Evolutionary conservation across 2,888 invertebrate genomes (phyloP).

Genomic region (Atrina japonica): DNA sequence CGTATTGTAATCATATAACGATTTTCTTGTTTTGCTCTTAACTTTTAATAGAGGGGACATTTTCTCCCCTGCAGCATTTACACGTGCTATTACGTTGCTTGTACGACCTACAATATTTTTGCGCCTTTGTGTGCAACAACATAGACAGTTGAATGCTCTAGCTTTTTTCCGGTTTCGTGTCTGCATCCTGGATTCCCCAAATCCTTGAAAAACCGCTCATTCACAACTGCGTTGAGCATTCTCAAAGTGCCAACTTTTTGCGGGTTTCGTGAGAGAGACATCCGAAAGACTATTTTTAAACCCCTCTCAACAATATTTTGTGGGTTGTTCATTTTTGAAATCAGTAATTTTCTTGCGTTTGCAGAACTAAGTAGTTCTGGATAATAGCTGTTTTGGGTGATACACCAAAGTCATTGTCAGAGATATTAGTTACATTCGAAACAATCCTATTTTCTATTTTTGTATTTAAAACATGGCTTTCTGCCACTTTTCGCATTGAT

Average conservation of each 20-base stretch:
- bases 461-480: conserved; percentile 30
- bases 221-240: too few species aligned
- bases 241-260: conserved; percentile 21
- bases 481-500: conserved; percentile 30
- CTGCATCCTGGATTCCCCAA: too few species aligned
- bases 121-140: too few species aligned
- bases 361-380: background rate
- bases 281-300: conserved; percentile 33
- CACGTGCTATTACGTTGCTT: too few species aligned
- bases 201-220: too few species aligned
- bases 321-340: conserved; percentile 10
- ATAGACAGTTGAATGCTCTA: too few species aligned
- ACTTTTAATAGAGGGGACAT: too few species aligned
- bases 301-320: conserved; percentile 45
- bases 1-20: too few species aligned
- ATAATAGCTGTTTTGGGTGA: conserved; percentile 1
- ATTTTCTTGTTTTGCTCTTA: too few species aligned
- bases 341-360: conserved; percentile 6
- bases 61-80: too few species aligned
- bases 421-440: conserved; percentile 16
- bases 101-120: too few species aligned
- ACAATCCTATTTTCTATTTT: conserved; percentile 38
- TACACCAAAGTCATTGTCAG: conserved; percentile 9
- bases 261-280: conserved; percentile 41
- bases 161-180: too few species aligned